Base-by-base conservation (phyloP, 2,113 vertebrate species). In the Embiotoca jacksoni region DNA sequence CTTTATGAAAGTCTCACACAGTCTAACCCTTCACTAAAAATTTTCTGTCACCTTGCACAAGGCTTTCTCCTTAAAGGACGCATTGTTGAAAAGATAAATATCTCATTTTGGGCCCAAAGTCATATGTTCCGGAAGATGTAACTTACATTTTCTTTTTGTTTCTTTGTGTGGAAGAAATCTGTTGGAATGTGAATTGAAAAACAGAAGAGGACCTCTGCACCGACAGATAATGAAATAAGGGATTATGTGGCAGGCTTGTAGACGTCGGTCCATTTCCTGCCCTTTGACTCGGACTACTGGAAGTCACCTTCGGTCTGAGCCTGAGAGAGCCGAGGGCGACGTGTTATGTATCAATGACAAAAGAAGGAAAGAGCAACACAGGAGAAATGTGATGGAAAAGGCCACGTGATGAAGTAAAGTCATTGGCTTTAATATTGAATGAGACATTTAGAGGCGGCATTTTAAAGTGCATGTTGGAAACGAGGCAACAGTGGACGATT, bases 231-330 rank as follows among this genome's bases (percentile, higher is more conserved):
- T 33, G 35, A 59, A 68, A 37, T 11, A 0, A 61, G 10, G 33
- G 33, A 57, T 74, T 78, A 83, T 81, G 70, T 52, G 16, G 3
- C 39, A 50, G 62, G 59, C 47, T 53, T 13, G 16, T 54, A 32
- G 30, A 58, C 10, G 32, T 44, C 13, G 14, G 44, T 33, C 11
- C n/a, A 2, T 72, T 3, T 15, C 4, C 64, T 81, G 65, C 15
- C 62, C 82, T 83, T 75, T 79, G 76, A 59, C 60, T 8, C 50
- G 39, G 60, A 60, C 65, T 44, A 35, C 33, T 46, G 56, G 53
- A 72, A 7, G 1, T 39, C 54, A 72, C 36, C 54, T 81, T 62
- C 59, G 3, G 5, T 66, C n/a, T 52, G 44, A 61, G 44, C 0
- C 10, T 9, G 14, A 33, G 32, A 59, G 53, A 35, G 39, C 64